Evolutionary conservation across 2,888 invertebrate genomes (phyloP).

Genomic region (Lasioglossum morio): DNA sequence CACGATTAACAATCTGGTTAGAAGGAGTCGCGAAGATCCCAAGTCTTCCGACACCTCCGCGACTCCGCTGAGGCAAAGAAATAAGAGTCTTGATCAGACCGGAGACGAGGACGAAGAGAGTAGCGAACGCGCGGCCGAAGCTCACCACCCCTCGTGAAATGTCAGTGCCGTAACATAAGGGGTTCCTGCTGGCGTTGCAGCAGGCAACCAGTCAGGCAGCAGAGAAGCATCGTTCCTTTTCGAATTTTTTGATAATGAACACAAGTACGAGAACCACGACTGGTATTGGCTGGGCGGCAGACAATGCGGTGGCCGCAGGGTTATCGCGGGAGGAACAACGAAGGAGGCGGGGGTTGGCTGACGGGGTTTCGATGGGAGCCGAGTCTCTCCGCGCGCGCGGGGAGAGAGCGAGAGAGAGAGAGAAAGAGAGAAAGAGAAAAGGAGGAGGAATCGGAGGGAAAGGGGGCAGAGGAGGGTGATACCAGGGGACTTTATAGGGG

Average conservation of each 20-base stretch:
- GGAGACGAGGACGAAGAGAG: constrained; percentile 48
- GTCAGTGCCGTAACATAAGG: constrained; percentile 69
- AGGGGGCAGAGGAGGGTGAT: constrained; percentile 67
- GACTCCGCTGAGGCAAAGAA: constrained; percentile 51
- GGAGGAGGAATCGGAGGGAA: constrained; percentile 67
- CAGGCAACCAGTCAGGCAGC: constrained; percentile 53
- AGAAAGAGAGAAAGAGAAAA: constrained; percentile 60
- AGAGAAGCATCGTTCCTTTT: constrained; percentile 70
- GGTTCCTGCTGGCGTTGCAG: constrained; percentile 69
- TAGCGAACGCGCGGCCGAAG: constrained; percentile 11
- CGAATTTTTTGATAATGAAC: constrained; percentile 82
- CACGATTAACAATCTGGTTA: background rate
- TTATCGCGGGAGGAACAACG: constrained; percentile 81
- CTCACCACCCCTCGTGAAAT: constrained; percentile 65
- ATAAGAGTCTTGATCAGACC: constrained; percentile 57
- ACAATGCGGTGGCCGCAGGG: constrained; percentile 84
- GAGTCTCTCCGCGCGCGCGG: constrained; percentile 65
- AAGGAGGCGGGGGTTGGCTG: constrained; percentile 71
- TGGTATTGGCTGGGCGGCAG: constrained; percentile 82
- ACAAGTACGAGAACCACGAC: constrained; percentile 82
- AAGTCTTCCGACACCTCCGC: constrained; percentile 36
- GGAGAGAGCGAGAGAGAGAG: constrained; percentile 19
- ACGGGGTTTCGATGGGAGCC: constrained; percentile 68
- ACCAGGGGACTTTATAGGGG: constrained; percentile 80
- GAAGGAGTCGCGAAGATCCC: background rate